Percentiles rank a stretch among this genome's conserved stretches.
These are phyloP conservation scores for Eupelmus urozonus DNA, from an alignment of 2,888 invertebrate species.

Conservation along the genomic window DNA sequence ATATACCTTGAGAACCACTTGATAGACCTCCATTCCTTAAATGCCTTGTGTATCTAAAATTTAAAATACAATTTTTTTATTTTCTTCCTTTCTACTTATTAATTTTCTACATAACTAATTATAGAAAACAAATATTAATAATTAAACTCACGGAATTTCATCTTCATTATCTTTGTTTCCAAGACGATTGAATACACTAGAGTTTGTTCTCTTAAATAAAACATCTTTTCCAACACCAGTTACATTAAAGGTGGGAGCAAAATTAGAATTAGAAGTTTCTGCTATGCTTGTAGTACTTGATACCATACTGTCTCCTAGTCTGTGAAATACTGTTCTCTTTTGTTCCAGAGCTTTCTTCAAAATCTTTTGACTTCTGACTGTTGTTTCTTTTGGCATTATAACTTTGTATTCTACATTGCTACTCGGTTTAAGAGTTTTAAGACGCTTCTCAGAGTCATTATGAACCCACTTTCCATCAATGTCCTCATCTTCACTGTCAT, in stretches of 20 bases:
- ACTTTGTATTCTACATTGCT: conserved; percentile 75
- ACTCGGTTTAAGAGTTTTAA: conserved; percentile 13
- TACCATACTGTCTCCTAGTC: conserved; percentile 78
- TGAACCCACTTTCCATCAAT: conserved; percentile 58
- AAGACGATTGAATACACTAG: conserved; percentile 74
- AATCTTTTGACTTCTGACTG: conserved; percentile 75
- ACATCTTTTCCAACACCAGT: conserved; percentile 73
- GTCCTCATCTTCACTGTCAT: conserved; percentile 63
- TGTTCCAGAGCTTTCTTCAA: conserved; percentile 72
- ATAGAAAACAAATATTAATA: conserved; percentile 12
- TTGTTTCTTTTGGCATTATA: conserved; percentile 77
- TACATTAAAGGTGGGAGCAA: conserved; percentile 71
- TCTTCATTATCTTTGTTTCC: conserved; percentile 71
- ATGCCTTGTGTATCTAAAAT: conserved; percentile 64
- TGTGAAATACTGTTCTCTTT: conserved; percentile 79
- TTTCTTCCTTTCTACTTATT: background rate
- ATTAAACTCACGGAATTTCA: conserved; percentile 40
- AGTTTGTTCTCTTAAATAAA: conserved; percentile 67
- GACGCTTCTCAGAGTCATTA: conserved; percentile 42
- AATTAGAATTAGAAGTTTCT: conserved; percentile 62
- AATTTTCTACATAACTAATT: conserved; percentile 16
- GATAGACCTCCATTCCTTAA: conserved; percentile 69
- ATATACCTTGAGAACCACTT: conserved; percentile 65
- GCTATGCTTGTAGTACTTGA: conserved; percentile 75
- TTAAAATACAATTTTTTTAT: conserved; percentile 13